Conservation (phyloP, 2,797 vertebrate species). For the Stomatorhinus walkeri region DNA sequence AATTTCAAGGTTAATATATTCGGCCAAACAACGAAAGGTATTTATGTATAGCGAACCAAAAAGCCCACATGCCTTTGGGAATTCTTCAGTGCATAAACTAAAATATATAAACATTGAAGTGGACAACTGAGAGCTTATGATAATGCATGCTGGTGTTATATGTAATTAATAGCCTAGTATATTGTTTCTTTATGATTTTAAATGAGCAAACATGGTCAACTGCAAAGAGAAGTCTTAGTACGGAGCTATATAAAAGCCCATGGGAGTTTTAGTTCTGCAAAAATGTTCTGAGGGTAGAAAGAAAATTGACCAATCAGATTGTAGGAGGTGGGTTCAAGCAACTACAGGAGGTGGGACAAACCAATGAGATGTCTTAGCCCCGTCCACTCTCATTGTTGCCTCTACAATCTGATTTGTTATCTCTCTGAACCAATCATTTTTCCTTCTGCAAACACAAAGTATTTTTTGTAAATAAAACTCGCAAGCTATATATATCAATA, state of each 20-base stretch:
- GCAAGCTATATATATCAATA: neutral
- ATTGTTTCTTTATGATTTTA: neutral
- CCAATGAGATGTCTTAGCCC: neutral
- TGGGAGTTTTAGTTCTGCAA: neutral
- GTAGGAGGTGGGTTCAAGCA: neutral
- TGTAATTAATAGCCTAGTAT: neutral
- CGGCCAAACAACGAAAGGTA: constrained; percentile 42
- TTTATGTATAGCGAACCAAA: constrained; percentile 42
- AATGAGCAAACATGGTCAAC: neutral
- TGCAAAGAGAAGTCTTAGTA: neutral
- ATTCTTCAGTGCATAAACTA: neutral
- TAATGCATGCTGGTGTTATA: neutral
- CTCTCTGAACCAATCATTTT: neutral
- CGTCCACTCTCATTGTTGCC: neutral
- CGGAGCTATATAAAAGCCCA: neutral
- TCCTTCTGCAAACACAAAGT: neutral
- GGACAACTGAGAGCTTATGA: neutral
- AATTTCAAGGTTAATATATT: constrained; percentile 51
- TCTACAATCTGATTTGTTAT: neutral
- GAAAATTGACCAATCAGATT: neutral
- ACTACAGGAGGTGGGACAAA: neutral
- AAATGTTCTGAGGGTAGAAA: neutral
- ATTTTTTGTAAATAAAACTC: neutral
- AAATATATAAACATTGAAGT: neutral
- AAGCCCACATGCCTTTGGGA: neutral